phyloP scores from a whole-genome alignment of 1,140 invertebrate species.

The Psix sp. region DNA sequence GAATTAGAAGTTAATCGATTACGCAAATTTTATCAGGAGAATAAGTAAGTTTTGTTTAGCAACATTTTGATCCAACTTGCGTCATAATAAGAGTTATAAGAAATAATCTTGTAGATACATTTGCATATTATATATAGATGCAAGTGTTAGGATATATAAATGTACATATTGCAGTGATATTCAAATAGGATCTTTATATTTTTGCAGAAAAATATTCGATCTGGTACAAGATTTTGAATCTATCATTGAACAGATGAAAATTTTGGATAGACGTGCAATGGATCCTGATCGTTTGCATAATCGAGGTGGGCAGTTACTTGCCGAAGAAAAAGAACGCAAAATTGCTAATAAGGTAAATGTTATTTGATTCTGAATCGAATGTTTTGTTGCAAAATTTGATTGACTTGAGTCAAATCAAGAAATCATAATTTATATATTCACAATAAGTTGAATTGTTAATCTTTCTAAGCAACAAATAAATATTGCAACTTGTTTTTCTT shows the following conservation, averaged over 20 bases:
- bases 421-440: too few species aligned
- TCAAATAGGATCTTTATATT: slow-evolving; percentile 10
- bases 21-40: slow-evolving; percentile 81
- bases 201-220: slow-evolving; percentile 78
- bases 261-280: slow-evolving; percentile 83
- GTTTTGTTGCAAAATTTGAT: neutral
- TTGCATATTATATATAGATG: too few species aligned
- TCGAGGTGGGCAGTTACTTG: slow-evolving; percentile 87
- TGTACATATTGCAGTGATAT: neutral
- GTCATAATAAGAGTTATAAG: neutral
- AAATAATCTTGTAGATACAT: neutral
- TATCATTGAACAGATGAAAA: slow-evolving; percentile 82
- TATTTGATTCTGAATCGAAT: neutral
- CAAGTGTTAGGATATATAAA: too few species aligned
- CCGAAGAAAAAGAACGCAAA: slow-evolving; percentile 90
- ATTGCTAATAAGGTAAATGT: slow-evolving; percentile 79
- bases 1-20: slow-evolving; percentile 85
- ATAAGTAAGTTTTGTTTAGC: slow-evolving; percentile 75
- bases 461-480: too few species aligned
- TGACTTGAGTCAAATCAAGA: too few species aligned
- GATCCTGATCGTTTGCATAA: slow-evolving; percentile 90
- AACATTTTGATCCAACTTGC: neutral
- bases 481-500: slow-evolving; percentile 18
- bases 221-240: slow-evolving; percentile 80
- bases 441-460: too few species aligned